Evolutionary conservation across 1,140 invertebrate genomes (phyloP).

Genomic region (Caenorhabditis tropicalis): DNA sequence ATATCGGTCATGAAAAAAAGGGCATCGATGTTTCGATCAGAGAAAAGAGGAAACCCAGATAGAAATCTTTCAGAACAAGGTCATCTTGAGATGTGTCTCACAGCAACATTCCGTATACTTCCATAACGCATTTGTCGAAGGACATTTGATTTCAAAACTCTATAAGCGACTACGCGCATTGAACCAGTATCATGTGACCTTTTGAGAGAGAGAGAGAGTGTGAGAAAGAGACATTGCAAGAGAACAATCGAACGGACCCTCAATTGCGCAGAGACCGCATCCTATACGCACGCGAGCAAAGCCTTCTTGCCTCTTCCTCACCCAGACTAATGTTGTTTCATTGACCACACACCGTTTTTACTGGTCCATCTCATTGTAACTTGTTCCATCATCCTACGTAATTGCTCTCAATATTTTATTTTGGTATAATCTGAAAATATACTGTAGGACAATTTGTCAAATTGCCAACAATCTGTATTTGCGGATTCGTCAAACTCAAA

Average conservation of each 20-base stretch:
- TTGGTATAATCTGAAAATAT: no score
- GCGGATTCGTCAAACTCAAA: no score
- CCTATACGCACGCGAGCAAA: background rate
- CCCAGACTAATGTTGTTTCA: background rate
- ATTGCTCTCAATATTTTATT: no score
- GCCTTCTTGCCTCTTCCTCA: background rate
- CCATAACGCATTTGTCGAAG: background rate
- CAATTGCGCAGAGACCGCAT: background rate
- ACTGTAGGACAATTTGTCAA: no score
- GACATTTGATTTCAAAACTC: background rate
- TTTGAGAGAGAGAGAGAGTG: background rate
- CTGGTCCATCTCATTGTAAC: background rate
- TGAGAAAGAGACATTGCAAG: background rate
- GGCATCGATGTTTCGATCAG: no score
- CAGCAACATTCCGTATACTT: background rate
- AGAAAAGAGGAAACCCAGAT: background rate
- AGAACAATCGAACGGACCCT: conserved; percentile 1
- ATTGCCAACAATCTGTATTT: no score
- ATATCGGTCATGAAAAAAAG: no score
- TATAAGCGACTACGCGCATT: background rate
- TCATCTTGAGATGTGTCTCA: background rate
- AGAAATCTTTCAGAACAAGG: background rate
- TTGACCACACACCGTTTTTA: background rate
- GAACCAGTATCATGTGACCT: background rate
- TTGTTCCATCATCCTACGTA: no score